These are phyloP conservation scores for Thrips palmi DNA, from an alignment of 1,140 invertebrate species.

Conservation along the genomic window DNA sequence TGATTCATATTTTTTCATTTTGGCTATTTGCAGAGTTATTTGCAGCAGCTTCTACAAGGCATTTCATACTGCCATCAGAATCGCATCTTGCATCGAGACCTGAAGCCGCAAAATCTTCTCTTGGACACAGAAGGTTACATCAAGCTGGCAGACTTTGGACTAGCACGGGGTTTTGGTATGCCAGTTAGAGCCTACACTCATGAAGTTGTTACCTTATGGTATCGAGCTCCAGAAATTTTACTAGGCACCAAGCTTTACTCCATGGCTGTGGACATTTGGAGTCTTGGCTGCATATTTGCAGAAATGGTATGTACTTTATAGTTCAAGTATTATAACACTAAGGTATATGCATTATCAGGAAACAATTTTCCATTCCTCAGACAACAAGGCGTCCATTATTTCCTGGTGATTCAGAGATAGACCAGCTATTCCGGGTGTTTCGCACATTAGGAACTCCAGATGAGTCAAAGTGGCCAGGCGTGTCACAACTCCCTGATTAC, in stretches of 20 bases:
- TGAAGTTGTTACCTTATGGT: slow-evolving; percentile 94
- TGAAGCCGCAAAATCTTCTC: slow-evolving; percentile 83
- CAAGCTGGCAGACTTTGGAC: slow-evolving; percentile 81
- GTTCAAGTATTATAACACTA: not conserved
- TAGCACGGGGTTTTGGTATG: slow-evolving; percentile 64
- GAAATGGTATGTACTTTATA: slow-evolving; percentile 57
- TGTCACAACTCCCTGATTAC: slow-evolving; percentile 68
- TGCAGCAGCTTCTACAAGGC: slow-evolving; percentile 78
- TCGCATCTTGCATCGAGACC: slow-evolving; percentile 70
- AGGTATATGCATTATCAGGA: not conserved
- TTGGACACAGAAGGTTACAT: slow-evolving; percentile 61
- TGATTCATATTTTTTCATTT: not conserved
- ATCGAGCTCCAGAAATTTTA: slow-evolving; percentile 87
- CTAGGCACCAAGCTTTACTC: slow-evolving; percentile 80
- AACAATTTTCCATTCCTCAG: slow-evolving; percentile 27
- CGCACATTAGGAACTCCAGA: slow-evolving; percentile 76
- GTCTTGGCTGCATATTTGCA: slow-evolving; percentile 83
- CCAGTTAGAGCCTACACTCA: slow-evolving; percentile 76
- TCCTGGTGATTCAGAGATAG: slow-evolving; percentile 92
- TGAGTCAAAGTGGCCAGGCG: slow-evolving; percentile 65
- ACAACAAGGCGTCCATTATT: slow-evolving; percentile 64
- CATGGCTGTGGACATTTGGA: slow-evolving; percentile 86
- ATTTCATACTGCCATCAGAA: slow-evolving; percentile 83
- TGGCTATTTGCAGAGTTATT: slow-evolving; percentile 46
- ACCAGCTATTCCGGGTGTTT: slow-evolving; percentile 89